Evolutionary conservation across 2,113 vertebrate species (phyloP).

Genomic region (Eclectus roratus): DNA sequence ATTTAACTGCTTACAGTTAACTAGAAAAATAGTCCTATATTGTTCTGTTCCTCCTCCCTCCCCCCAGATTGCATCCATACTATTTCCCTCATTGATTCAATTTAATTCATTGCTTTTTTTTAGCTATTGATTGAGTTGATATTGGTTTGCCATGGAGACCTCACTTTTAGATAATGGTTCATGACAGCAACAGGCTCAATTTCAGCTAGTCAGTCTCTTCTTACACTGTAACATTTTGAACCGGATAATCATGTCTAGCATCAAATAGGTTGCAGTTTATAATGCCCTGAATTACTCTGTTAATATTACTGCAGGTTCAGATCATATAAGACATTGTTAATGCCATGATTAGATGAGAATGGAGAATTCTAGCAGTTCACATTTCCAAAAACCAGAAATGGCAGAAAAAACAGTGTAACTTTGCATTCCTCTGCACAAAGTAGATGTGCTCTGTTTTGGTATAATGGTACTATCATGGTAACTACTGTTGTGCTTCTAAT

Average conservation of each 20-base stretch:
- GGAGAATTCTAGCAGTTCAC: neutral
- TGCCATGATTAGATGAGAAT: neutral
- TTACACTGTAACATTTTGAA: neutral
- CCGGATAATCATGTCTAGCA: neutral
- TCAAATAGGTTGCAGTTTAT: neutral
- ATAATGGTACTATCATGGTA: neutral
- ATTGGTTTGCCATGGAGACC: neutral
- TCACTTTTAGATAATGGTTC: neutral
- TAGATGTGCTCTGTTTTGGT: neutral
- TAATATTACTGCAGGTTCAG: neutral
- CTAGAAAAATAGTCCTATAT: neutral
- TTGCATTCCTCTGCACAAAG: neutral
- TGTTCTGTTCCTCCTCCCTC: neutral
- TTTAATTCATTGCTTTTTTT: neutral
- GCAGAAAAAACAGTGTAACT: neutral
- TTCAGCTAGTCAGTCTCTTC: neutral
- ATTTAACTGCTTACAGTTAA: neutral
- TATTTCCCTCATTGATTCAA: neutral
- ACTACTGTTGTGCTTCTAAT: neutral
- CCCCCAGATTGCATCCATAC: neutral
- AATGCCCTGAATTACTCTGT: neutral
- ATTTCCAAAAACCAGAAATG: neutral
- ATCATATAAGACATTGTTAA: neutral
- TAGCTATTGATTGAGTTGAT: neutral
- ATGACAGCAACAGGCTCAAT: neutral